Evolutionary conservation across 2,113 vertebrate genomes (phyloP).

Genomic region (Phalacrocorax carbo): DNA sequence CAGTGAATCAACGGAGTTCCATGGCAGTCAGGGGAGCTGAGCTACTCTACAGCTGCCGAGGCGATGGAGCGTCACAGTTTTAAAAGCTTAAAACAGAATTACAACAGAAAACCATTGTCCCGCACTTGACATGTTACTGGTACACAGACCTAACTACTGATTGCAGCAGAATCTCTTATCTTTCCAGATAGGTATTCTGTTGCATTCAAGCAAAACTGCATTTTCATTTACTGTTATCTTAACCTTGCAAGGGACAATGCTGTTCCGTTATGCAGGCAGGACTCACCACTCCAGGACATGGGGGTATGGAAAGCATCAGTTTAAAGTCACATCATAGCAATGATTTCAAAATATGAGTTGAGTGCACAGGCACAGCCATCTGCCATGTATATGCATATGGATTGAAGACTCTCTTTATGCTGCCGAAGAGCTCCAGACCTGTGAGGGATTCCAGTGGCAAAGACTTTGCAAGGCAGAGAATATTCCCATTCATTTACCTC

Average conservation of each 20-base stretch:
- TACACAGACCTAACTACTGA: neutral
- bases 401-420: neutral
- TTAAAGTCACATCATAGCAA: neutral
- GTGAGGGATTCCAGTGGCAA: neutral
- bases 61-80: neutral
- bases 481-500: constrained; percentile 8
- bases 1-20: rapidly evolving
- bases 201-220: neutral
- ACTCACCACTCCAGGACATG: rapidly evolving
- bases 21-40: neutral
- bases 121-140: rapidly evolving
- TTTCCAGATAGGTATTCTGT: neutral
- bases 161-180: neutral
- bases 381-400: neutral
- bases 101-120: neutral
- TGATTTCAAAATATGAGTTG: neutral
- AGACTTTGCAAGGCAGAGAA: neutral
- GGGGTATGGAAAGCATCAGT: neutral
- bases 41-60: neutral
- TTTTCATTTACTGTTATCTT: neutral
- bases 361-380: neutral
- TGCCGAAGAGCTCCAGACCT: neutral
- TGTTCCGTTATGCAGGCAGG: neutral
- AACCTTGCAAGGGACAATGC: neutral
- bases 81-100: neutral